phyloP scores from a whole-genome alignment of 2,113 vertebrate species.

The Excalfactoria chinensis region DNA sequence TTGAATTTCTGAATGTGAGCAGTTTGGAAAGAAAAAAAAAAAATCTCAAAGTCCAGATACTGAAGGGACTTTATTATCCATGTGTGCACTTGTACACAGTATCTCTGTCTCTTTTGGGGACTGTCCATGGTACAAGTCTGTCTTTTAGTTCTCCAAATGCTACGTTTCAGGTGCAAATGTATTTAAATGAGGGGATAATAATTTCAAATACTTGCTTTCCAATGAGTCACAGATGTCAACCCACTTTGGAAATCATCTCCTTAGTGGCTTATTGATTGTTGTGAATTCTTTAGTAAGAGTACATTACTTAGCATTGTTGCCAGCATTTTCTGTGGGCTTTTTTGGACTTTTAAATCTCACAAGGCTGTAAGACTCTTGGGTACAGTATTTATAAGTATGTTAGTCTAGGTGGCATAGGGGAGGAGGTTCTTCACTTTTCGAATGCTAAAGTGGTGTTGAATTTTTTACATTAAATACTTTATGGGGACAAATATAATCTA shows the following conservation, averaged over 20 bases:
- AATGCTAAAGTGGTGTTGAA: neutral
- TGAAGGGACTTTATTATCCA: neutral
- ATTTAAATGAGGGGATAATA: neutral
- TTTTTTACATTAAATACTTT: no score
- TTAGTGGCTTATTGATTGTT: neutral
- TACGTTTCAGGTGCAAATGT: neutral
- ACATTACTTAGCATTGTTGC: neutral
- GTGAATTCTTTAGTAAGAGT: neutral
- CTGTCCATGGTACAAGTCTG: neutral
- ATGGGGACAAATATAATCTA: no score
- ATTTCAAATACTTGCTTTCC: neutral
- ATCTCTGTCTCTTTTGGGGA: neutral
- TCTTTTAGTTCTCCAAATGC: neutral
- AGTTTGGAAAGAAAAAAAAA: neutral
- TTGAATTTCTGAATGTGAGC: neutral
- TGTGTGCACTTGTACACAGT: rapidly evolving
- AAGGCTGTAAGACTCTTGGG: neutral
- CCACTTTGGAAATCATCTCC: neutral
- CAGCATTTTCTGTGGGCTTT: neutral
- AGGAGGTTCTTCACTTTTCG: neutral
- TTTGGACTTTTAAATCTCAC: neutral
- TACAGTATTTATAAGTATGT: neutral
- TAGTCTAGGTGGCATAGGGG: neutral
- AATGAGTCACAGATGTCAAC: neutral
- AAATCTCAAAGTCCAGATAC: neutral